Conservation (phyloP, 2,113 vertebrate genomes). For the Chitala chitala region DNA sequence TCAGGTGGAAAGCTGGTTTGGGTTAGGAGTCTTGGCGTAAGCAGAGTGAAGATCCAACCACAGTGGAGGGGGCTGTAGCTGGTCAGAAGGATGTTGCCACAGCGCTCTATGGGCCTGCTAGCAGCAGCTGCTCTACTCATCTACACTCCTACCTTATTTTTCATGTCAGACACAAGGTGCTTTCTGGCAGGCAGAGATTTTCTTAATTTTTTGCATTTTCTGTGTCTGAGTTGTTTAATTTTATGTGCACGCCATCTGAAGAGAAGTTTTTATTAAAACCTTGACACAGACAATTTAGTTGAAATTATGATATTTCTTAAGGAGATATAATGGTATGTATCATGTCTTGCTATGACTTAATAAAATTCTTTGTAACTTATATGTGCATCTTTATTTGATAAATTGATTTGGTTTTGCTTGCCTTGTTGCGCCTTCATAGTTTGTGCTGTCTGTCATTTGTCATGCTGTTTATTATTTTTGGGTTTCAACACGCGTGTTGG, state of each 20-base stretch:
- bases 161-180: background rate
- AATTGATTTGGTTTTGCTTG: background rate
- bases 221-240: slow-evolving; percentile 1
- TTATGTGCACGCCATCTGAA: background rate
- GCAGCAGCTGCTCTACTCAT: too few relatives aligned
- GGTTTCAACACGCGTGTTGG: too few relatives aligned
- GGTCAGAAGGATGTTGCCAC: background rate
- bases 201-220: background rate
- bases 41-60: background rate
- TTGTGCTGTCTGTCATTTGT: background rate
- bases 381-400: background rate
- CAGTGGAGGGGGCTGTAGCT: background rate
- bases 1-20: slow-evolving; percentile 12
- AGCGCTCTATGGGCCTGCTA: too few relatives aligned
- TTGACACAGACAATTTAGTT: background rate
- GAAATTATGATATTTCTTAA: background rate
- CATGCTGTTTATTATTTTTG: background rate
- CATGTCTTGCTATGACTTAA: background rate
- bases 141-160: too few relatives aligned
- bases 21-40: slow-evolving; percentile 2
- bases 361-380: background rate
- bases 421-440: background rate
- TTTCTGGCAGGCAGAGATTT: background rate
- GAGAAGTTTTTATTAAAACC: background rate
- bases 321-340: too few relatives aligned